Conservation (phyloP, 2,797 vertebrate genomes). For the Falco naumanni region DNA sequence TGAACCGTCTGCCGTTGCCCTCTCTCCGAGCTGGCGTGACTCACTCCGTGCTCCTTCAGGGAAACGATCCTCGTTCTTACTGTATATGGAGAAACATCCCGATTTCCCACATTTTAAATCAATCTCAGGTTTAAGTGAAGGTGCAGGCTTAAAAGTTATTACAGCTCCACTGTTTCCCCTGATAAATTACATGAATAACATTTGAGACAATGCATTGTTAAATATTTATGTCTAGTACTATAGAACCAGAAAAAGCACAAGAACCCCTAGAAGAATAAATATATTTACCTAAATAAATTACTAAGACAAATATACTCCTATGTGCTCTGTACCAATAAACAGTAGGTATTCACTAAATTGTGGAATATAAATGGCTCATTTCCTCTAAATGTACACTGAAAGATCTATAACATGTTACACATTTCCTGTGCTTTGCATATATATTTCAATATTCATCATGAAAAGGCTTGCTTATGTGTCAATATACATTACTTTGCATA, state of each 20-base stretch:
- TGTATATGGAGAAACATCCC: slow-evolving; percentile 39
- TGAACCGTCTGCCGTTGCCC: neutral
- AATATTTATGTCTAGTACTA: slow-evolving; percentile 86
- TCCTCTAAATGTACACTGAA: slow-evolving; percentile 86
- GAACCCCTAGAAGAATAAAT: slow-evolving; percentile 86
- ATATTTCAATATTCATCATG: slow-evolving; percentile 90
- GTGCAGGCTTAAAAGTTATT: slow-evolving; percentile 83
- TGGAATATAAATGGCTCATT: slow-evolving; percentile 90
- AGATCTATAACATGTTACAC: slow-evolving; percentile 86
- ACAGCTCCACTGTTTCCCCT: slow-evolving; percentile 78
- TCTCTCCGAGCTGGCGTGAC: neutral
- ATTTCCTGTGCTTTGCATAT: slow-evolving; percentile 87
- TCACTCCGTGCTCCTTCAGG: neutral
- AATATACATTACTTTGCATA: slow-evolving; percentile 87
- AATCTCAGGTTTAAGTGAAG: slow-evolving; percentile 82
- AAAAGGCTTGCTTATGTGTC: slow-evolving; percentile 84
- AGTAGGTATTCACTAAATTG: slow-evolving; percentile 89
- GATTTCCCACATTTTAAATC: slow-evolving; percentile 72
- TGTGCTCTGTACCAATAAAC: slow-evolving; percentile 87
- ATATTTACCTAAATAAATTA: slow-evolving; percentile 91
- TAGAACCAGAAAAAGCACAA: slow-evolving; percentile 81
- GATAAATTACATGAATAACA: slow-evolving; percentile 88
- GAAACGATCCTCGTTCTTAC: slow-evolving; percentile 21
- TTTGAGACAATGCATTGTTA: slow-evolving; percentile 87
- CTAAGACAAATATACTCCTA: slow-evolving; percentile 88